Conservation (phyloP, 1,140 invertebrate genomes). For the Littorina saxatilis region DNA sequence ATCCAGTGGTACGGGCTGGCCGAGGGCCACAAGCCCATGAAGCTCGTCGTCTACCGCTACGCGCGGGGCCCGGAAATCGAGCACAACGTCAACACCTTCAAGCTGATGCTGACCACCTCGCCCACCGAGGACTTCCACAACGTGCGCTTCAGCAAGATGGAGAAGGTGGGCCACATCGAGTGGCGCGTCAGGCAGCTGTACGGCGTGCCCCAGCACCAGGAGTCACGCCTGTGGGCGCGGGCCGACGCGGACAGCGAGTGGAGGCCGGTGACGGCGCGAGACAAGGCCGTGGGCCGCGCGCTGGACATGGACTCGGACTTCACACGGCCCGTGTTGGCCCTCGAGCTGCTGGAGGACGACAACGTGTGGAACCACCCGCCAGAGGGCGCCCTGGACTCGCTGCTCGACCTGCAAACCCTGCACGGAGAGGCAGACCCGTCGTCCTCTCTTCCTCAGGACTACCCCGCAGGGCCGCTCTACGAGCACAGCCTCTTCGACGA, state of each 20-base stretch:
- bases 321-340: conserved; percentile 61
- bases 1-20: conserved; percentile 70
- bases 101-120: conserved; percentile 64
- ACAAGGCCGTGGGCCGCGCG: conserved; percentile 65
- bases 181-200: conserved; percentile 65
- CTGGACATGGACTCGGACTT: conserved; percentile 71
- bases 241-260: conserved; percentile 67
- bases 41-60: conserved; percentile 70
- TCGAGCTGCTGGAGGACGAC: conserved; percentile 61
- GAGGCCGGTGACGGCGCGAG: conserved; percentile 60
- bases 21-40: conserved; percentile 68
- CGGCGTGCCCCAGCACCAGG: conserved; percentile 49
- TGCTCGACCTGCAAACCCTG: neutral
- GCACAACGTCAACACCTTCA: conserved; percentile 71
- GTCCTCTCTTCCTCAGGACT: conserved; percentile 42
- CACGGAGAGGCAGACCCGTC: conserved; percentile 36
- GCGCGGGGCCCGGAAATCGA: conserved; percentile 67
- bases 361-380: conserved; percentile 59
- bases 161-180: conserved; percentile 71
- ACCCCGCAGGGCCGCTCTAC: conserved; percentile 56
- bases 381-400: conserved; percentile 43
- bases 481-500: conserved; percentile 71
- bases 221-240: conserved; percentile 68
- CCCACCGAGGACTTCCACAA: conserved; percentile 70
- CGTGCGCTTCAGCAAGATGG: conserved; percentile 71